Conservation (phyloP, 2,113 vertebrate species). For the Tichodroma muraria region DNA sequence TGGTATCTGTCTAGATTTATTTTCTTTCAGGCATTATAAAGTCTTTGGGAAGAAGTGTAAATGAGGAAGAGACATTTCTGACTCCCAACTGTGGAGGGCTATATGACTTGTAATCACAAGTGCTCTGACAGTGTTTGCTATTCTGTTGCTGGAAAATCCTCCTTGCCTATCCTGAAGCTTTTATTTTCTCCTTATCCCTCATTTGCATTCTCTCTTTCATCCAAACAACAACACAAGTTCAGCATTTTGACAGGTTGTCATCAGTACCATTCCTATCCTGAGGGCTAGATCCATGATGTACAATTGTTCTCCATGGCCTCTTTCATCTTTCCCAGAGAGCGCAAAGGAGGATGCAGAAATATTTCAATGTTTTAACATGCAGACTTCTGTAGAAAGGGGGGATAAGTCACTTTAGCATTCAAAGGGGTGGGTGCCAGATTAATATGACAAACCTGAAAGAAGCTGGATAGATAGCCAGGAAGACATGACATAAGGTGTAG, state of each 20-base stretch:
- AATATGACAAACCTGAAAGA: conserved; percentile 4
- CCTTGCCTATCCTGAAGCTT: not conserved
- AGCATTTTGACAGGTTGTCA: conserved; percentile 29
- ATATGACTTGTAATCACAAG: not conserved
- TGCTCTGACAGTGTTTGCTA: not conserved
- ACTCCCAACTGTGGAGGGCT: not conserved
- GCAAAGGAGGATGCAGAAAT: not conserved
- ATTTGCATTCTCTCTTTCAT: conserved; percentile 56
- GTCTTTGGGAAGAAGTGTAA: not conserved
- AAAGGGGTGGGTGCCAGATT: not conserved
- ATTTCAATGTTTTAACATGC: not conserved
- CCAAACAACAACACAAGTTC: not conserved
- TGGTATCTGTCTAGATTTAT: not conserved
- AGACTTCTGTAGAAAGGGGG: not conserved
- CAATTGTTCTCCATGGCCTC: not conserved
- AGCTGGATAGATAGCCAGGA: not conserved
- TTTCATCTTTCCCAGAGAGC: conserved; percentile 5
- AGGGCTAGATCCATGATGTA: not conserved
- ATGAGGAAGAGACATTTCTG: not conserved
- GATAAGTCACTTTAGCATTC: not conserved
- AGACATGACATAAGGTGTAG: not conserved
- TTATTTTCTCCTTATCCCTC: conserved; percentile 5
- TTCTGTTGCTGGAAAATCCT: not conserved
- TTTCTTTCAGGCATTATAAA: not conserved
- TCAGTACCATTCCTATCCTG: conserved; percentile 18